phyloP scores from a whole-genome alignment of 1,140 invertebrate species.

The Thrips palmi region DNA sequence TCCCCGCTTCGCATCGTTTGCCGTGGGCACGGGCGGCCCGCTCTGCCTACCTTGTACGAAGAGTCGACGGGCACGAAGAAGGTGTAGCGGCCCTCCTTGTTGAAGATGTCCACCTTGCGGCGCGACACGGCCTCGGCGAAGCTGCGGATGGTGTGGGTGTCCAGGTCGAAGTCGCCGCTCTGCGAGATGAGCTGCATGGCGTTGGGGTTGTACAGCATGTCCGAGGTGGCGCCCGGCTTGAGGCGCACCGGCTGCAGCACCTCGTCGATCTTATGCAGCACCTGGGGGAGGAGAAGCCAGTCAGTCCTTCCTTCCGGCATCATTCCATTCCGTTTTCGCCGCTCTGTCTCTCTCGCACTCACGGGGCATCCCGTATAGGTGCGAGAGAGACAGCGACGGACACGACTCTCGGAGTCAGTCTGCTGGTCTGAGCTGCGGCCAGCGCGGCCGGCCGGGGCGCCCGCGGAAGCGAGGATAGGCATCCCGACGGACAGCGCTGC shows the following conservation, averaged over 20 bases:
- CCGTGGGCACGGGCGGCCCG: not conserved
- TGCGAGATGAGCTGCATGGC: slow-evolving; percentile 56
- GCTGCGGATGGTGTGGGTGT: no score
- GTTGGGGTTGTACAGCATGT: slow-evolving; percentile 52
- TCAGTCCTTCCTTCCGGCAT: no score
- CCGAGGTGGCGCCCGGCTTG: slow-evolving; percentile 31
- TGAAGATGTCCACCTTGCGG: slow-evolving; percentile 53
- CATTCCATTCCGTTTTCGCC: no score
- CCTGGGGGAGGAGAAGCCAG: slow-evolving; percentile 27
- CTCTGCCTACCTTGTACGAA: slow-evolving; percentile 51
- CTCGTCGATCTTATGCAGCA: slow-evolving; percentile 65
- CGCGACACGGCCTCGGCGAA: no score
- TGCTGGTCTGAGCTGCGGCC: no score
- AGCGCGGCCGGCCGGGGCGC: no score
- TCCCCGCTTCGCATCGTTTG: not conserved
- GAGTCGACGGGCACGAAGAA: slow-evolving; percentile 84
- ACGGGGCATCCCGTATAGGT: no score
- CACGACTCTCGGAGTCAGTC: no score
- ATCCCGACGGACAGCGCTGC: no score
- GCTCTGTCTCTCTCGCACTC: no score
- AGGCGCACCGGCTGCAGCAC: slow-evolving; percentile 53
- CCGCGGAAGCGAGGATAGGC: no score
- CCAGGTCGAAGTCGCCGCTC: slow-evolving; percentile 52
- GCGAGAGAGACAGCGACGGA: no score
- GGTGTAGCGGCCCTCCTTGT: slow-evolving; percentile 55